Evolutionary conservation across 2,888 invertebrate genomes (phyloP).

Genomic region (Anarsia innoxiella): DNA sequence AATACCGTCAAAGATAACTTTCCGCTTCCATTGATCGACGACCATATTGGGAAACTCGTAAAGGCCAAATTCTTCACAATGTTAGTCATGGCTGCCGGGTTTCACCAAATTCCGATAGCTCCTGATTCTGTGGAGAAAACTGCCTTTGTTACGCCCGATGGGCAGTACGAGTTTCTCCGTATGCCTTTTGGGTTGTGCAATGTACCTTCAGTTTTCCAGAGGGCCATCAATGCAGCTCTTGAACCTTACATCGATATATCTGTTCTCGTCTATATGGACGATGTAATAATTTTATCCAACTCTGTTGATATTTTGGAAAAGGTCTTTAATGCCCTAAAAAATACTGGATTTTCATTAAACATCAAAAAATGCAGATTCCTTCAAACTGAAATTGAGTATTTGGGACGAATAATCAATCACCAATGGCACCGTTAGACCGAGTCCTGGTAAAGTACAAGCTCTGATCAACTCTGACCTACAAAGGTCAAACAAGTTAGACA

Average conservation of each 20-base stretch:
- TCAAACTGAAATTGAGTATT: slow-evolving; percentile 14
- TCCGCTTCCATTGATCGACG: slow-evolving; percentile 13
- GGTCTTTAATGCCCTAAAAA: not conserved
- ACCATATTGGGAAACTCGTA: slow-evolving; percentile 11
- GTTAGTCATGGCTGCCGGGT: slow-evolving; percentile 24
- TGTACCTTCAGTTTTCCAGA: slow-evolving; percentile 11
- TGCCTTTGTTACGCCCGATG: slow-evolving; percentile 17
- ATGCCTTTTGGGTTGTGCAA: slow-evolving; percentile 13
- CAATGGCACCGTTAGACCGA: slow-evolving; percentile 14
- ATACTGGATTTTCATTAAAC: not conserved
- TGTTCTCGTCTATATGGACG: slow-evolving; percentile 8
- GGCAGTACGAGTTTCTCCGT: slow-evolving; percentile 17
- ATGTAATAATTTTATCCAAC: not conserved
- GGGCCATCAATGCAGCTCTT: slow-evolving; percentile 25
- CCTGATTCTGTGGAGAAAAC: slow-evolving; percentile 17
- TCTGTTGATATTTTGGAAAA: not conserved
- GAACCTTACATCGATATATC: slow-evolving; percentile 8
- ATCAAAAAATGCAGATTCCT: slow-evolving; percentile 17
- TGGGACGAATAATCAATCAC: slow-evolving; percentile 15
- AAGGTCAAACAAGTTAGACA: not conserved
- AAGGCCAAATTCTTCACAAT: slow-evolving; percentile 18
- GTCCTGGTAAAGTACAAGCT: slow-evolving; percentile 16
- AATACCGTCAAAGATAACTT: not conserved
- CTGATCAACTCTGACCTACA: slow-evolving; percentile 14
- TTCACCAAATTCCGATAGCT: slow-evolving; percentile 23